Evolutionary conservation across 30 jellyfish, hydroid and myxozoan genomes (phyloP), one percentile per base, ranked within the genome.

Genomic region (Cassiopea xamachana): DNA sequence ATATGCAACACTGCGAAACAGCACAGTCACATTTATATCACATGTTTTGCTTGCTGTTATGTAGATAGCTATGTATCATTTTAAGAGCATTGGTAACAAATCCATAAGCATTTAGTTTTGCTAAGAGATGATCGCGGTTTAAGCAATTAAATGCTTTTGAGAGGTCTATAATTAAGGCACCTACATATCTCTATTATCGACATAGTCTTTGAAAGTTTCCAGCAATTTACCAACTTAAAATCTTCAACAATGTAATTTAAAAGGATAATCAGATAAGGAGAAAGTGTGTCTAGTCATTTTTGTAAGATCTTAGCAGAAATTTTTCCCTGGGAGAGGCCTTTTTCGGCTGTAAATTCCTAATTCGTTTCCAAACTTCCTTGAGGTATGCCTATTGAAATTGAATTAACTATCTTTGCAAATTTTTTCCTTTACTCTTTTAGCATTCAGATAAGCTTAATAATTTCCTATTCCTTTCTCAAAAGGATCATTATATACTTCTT

Each of bases 271-370:
- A 73, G 87, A 49, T 47, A 49, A 18, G 60, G 50, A 9, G 87
- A 78, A n/a, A 49, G 43, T n/a, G 47, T 78, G 62, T 73, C 0
- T 44, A n/a, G 39, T 55, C 46, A n/a, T 73, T 69, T 0, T 10
- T 83, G 64, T 81, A 61, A 81, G 46, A 81, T 67, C 81, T 81
- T 60, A 81, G 90, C 90, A 1, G 90, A 81, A 58, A 81, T 72
- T 81, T 69, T 81, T 59, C 90, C 80, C 44, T 81, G 60, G 43
- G 90, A 60, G 90, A 5, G 80, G 6, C 48, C 90, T 60, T 81
- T 81, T 81, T 81, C 64, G 80, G 81, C 90, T 60, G 62, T 45
- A 81, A 81, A 58, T 61, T 81, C 90, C 81, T 2, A 39, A 81
- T 81, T 58, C 60, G 80, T 43, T 81, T 81, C 60, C 60, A 80